Percentiles rank a stretch among this genome's conserved stretches.
phyloP scores from a whole-genome alignment of 2,888 invertebrate species.

The Eupithecia abbreviata region DNA sequence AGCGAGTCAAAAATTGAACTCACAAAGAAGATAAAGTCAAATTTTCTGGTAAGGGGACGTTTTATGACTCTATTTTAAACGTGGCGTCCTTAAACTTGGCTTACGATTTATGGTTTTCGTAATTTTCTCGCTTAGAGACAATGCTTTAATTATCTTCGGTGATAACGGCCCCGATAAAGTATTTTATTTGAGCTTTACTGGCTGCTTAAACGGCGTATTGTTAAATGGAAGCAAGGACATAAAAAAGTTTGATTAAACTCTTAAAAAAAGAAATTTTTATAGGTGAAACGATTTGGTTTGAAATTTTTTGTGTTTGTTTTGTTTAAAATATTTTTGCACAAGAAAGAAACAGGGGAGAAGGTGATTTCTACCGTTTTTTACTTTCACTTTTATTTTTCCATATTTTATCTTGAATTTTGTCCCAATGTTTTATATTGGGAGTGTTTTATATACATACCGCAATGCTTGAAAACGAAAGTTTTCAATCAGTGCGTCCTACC shows the following conservation, averaged over 20 bases:
- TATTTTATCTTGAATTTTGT: too few species aligned
- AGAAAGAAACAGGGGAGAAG: too few species aligned
- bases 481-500: too few species aligned
- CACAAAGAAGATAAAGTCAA: not conserved
- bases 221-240: not conserved
- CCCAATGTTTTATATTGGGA: too few species aligned
- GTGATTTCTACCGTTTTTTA: too few species aligned
- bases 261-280: not conserved
- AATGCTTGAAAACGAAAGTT: too few species aligned
- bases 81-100: slow-evolving; percentile 70
- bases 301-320: slow-evolving; percentile 6
- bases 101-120: slow-evolving; percentile 74
- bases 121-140: slow-evolving; percentile 72
- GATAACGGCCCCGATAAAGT: slow-evolving; percentile 74
- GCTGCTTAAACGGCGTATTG: slow-evolving; percentile 53
- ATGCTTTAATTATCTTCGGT: slow-evolving; percentile 80
- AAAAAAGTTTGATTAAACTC: slow-evolving; percentile 18
- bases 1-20: not conserved
- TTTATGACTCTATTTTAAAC: slow-evolving; percentile 81
- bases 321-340: not conserved
- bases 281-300: not conserved
- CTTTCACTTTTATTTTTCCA: too few species aligned
- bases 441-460: too few species aligned
- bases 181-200: slow-evolving; percentile 63
- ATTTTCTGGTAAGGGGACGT: slow-evolving; percentile 55